These are phyloP conservation scores for Mycteria americana DNA, from an alignment of 2,797 vertebrate species.

Conservation along the genomic window DNA sequence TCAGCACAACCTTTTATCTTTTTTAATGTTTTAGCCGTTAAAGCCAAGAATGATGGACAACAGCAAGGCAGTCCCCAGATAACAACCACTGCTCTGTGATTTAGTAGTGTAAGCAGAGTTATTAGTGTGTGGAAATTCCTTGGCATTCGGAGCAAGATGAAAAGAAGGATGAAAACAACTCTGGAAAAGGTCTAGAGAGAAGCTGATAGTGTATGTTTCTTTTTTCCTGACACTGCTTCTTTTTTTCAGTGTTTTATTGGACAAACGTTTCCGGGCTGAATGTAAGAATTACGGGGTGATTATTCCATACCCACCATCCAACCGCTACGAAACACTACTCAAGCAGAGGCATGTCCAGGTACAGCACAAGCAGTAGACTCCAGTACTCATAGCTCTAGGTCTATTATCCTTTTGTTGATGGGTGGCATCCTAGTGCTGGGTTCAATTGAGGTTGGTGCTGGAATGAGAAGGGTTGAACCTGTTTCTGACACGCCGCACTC, in stretches of 20 bases:
- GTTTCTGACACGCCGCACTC: background rate
- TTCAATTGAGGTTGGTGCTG: background rate
- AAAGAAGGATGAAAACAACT: background rate
- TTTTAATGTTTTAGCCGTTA: background rate
- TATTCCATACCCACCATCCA: slow-evolving; percentile 89
- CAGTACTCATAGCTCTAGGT: background rate
- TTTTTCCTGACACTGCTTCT: background rate
- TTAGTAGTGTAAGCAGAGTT: background rate
- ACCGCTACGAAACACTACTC: slow-evolving; percentile 89
- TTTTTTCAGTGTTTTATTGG: slow-evolving; percentile 82
- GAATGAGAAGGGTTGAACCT: background rate
- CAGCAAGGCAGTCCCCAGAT: background rate
- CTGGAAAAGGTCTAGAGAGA: background rate
- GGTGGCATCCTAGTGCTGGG: background rate
- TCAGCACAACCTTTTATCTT: background rate
- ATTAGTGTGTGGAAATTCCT: background rate
- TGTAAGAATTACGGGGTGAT: slow-evolving; percentile 93
- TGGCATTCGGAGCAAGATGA: background rate
- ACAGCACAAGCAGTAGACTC: background rate
- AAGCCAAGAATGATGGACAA: background rate
- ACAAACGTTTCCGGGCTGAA: slow-evolving; percentile 89
- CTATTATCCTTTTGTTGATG: background rate
- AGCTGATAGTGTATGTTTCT: background rate
- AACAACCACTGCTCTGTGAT: background rate
- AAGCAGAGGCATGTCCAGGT: slow-evolving; percentile 93